These are phyloP conservation scores for Cistogaster globosa DNA, from an alignment of 2,888 invertebrate species.

Conservation along the genomic window DNA sequence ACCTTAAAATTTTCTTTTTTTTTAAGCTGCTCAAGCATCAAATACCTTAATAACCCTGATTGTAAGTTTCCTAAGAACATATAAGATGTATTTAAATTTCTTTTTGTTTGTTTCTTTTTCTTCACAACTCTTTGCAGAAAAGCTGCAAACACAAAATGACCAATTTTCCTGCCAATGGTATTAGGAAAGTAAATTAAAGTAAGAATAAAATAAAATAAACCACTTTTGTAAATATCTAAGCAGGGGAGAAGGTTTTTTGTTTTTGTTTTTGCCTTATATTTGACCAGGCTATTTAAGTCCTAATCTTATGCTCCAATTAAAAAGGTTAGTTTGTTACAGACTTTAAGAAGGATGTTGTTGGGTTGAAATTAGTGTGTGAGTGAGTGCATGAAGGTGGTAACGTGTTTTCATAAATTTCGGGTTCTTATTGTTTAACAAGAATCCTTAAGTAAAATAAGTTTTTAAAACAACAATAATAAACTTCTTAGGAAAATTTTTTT, in stretches of 20 bases:
- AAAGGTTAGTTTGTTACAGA: slow-evolving; percentile 60
- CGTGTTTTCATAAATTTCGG: slow-evolving; percentile 12
- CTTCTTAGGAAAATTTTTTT: slow-evolving; percentile 40
- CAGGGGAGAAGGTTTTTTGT: background rate
- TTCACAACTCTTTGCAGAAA: background rate
- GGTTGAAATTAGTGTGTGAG: no score
- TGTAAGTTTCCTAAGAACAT: slow-evolving; percentile 68
- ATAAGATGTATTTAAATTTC: slow-evolving; percentile 58
- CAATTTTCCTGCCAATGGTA: slow-evolving; percentile 54
- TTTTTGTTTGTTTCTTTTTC: slow-evolving; percentile 25
- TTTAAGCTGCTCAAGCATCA: slow-evolving; percentile 71
- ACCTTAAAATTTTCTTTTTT: slow-evolving; percentile 69
- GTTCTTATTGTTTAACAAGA: slow-evolving; percentile 43
- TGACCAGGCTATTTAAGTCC: slow-evolving; percentile 65
- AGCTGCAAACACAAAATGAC: slow-evolving; percentile 49
- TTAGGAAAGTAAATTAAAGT: background rate
- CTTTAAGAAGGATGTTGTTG: no score
- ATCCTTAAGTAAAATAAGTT: slow-evolving; percentile 55
- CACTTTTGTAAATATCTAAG: slow-evolving; percentile 15
- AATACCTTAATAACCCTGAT: slow-evolving; percentile 72
- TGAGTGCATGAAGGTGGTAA: background rate
- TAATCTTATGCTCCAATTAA: slow-evolving; percentile 72
- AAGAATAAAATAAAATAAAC: slow-evolving; percentile 30
- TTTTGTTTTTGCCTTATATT: slow-evolving; percentile 15
- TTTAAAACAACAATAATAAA: slow-evolving; percentile 63